Base-by-base conservation (phyloP, 2,888 invertebrate genomes). In the Hydriomena furcata region DNA sequence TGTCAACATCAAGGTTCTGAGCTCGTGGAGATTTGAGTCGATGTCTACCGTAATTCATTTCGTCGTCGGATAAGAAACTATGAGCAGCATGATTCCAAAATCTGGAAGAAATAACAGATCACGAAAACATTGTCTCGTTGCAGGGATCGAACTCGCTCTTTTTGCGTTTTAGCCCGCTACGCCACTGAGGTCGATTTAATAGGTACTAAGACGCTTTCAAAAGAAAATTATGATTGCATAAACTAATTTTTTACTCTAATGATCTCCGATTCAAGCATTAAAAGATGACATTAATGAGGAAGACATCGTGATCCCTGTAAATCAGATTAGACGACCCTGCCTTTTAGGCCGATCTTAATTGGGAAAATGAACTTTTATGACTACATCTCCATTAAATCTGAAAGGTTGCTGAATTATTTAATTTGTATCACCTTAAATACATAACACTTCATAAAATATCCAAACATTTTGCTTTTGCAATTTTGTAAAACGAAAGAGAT, bases 351-450 rank as follows among this genome's bases (percentile, higher is more conserved):
- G 24, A 43, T 28, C 35, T 43, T 52, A 38, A 52, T 52, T 47
- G 43, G 47, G 52, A 25, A 43, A 42, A 41, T 5, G 36, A 52
- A 52, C 46, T 47, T 52, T 43, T 35, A 52, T 38, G 25, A n/a
- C n/a, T n/a, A n/a, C n/a, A n/a, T 38, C 28, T 17, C 25, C 43
- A 30, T 43, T 52, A 13, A 20, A 35, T 20, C 12, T 35, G 17
- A 41, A 51, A 46, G 25, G 41, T 36, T 30, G 8, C 34, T 24
- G 6, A 30, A 34, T 36, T 5, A 36, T 30, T 36, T 30, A 30
- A 45, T 42, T 42, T 42, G 6, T 30, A 41, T 28, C 7, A 41
- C 28, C 35, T 23, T 20, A 11, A 35, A 11, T 7, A 7, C 1
- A 25, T 27, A 10, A 8, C 17, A 3, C 4, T 4, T 17, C 2